phyloP scores from a whole-genome alignment of 2,797 vertebrate genomes.

The Capromys pilorides region DNA sequence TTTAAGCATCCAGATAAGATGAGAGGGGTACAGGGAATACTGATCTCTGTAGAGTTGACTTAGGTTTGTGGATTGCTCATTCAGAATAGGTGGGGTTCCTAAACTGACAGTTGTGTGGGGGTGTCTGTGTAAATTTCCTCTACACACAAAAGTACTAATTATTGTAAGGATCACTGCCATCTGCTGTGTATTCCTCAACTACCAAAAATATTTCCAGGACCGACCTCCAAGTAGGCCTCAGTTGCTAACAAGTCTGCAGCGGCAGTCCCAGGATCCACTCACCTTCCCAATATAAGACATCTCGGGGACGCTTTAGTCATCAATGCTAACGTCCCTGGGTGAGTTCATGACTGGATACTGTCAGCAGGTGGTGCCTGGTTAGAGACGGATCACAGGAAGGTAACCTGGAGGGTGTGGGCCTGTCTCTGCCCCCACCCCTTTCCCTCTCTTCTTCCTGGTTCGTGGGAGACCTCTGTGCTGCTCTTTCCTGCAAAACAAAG shows the following conservation, averaged over 20 bases:
- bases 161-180: slow-evolving; percentile 12
- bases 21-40: slow-evolving; percentile 26
- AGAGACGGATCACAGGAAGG: neutral
- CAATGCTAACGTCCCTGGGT: neutral
- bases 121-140: slow-evolving; percentile 44
- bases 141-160: slow-evolving; percentile 47
- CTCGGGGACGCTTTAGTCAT: neutral
- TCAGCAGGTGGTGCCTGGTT: neutral
- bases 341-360: neutral
- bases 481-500: neutral
- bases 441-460: neutral
- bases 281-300: neutral
- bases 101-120: slow-evolving; percentile 49
- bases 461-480: neutral
- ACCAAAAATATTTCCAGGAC: neutral
- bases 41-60: slow-evolving; percentile 43
- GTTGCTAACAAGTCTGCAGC: neutral
- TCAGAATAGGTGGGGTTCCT: slow-evolving; percentile 59
- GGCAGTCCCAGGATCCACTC: neutral
- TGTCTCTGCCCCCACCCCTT: neutral
- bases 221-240: neutral
- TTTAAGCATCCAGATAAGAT: slow-evolving; percentile 41
- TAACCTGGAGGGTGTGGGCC: neutral
- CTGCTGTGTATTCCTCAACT: slow-evolving; percentile 34
- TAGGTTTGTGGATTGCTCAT: slow-evolving; percentile 50